Evolutionary conservation across 2,797 vertebrate species (phyloP).

Genomic region (Ambastaia sidthimunki): DNA sequence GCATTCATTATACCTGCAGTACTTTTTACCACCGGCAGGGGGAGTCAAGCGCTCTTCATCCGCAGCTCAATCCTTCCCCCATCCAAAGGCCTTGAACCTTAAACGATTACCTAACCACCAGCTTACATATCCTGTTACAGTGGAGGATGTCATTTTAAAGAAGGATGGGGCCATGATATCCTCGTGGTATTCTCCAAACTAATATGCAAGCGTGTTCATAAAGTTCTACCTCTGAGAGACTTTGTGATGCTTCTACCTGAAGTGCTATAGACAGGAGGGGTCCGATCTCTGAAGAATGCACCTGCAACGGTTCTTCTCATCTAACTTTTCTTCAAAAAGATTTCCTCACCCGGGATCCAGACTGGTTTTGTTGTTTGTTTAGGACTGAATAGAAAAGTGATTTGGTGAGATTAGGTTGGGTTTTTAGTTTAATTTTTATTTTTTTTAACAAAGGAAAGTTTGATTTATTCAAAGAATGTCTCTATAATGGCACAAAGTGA

Average conservation of each 20-base stretch:
- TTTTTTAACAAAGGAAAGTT: no score
- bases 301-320: not conserved
- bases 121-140: slow-evolving; percentile 13
- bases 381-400: no score
- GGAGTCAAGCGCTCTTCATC: slow-evolving; percentile 3
- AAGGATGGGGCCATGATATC: not conserved
- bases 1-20: slow-evolving; percentile 11
- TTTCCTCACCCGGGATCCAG: not conserved
- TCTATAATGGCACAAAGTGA: no score
- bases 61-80: not conserved
- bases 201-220: slow-evolving; percentile 49
- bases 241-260: slow-evolving; percentile 17
- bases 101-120: slow-evolving; percentile 34
- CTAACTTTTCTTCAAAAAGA: not conserved
- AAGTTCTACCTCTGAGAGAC: slow-evolving; percentile 48
- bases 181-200: slow-evolving; percentile 11
- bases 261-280: slow-evolving; percentile 4
- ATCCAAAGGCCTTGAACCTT: slow-evolving; percentile 15
- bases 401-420: no score
- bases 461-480: no score
- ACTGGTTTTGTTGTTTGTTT: not conserved
- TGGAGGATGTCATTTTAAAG: slow-evolving; percentile 11
- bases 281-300: slow-evolving; percentile 14
- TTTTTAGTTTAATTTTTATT: not conserved
- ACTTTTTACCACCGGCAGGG: not conserved